Conservation (phyloP, 64 coral and sea anemone genomes). For the Actinia tenebrosa region DNA sequence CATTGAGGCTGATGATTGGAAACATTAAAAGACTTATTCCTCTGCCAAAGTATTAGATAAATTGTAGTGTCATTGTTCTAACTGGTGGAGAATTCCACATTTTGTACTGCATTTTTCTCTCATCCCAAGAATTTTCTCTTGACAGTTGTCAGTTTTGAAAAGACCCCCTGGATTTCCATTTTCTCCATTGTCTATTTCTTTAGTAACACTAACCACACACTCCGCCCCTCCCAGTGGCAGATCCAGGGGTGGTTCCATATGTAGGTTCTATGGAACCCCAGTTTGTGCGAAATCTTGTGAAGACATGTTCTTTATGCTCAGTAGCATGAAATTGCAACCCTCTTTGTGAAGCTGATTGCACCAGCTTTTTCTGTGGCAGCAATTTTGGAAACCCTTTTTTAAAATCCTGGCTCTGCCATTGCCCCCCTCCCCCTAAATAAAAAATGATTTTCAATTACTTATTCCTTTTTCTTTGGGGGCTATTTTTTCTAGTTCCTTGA, state of each 20-base stretch:
- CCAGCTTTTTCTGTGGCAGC: too few relatives aligned
- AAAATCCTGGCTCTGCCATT: too few relatives aligned
- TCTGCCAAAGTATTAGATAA: background rate
- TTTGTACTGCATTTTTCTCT: too few relatives aligned
- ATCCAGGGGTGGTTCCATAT: too few relatives aligned
- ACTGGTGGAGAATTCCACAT: too few relatives aligned
- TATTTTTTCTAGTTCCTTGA: conserved; percentile 97
- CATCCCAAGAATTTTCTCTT: background rate
- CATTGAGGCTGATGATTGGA: conserved; percentile 57
- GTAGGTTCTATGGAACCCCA: too few relatives aligned
- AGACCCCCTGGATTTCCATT: background rate
- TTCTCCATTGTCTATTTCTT: background rate
- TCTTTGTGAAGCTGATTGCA: too few relatives aligned
- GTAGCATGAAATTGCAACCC: too few relatives aligned
- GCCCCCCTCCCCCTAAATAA: too few relatives aligned
- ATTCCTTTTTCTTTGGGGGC: conserved; percentile 99
- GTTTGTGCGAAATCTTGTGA: background rate
- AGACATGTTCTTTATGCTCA: too few relatives aligned
- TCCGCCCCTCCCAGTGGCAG: background rate
- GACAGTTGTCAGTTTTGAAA: background rate
- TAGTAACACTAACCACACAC: background rate
- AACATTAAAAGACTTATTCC: background rate
- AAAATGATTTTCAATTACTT: conserved; percentile 49
- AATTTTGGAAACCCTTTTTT: too few relatives aligned
- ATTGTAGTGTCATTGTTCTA: too few relatives aligned